Conservation (phyloP, 2,113 vertebrate genomes). For the Pelecanoides urinatrix region DNA sequence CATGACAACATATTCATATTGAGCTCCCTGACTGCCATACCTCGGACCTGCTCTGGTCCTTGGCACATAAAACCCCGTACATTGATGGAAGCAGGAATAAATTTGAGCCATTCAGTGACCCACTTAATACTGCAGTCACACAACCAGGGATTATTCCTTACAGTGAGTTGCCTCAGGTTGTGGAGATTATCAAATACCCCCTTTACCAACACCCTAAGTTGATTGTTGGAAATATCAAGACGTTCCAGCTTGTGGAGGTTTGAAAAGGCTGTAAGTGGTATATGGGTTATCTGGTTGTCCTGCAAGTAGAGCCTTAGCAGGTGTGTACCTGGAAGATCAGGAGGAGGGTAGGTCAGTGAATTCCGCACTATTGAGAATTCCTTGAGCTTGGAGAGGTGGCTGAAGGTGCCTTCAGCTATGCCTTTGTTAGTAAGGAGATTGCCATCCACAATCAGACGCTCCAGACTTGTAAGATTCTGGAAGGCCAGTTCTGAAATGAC, state of each 20-base stretch:
- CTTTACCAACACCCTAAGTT: constrained; percentile 85
- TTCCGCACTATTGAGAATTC: constrained; percentile 95
- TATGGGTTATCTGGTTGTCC: constrained; percentile 95
- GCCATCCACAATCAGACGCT: constrained; percentile 92
- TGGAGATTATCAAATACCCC: constrained; percentile 91
- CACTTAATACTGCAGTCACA: constrained; percentile 96
- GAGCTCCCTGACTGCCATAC: constrained; percentile 95
- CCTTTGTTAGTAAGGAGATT: constrained; percentile 94
- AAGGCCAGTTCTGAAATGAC: constrained; percentile 93
- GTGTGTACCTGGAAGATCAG: constrained; percentile 85
- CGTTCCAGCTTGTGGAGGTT: constrained; percentile 87
- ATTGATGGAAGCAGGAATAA: constrained; percentile 85
- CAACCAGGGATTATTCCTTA: constrained; percentile 92
- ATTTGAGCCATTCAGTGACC: constrained; percentile 96
- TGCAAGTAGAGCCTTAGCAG: constrained; percentile 90
- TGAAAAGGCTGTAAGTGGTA: constrained; percentile 88
- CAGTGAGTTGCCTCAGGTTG: constrained; percentile 88
- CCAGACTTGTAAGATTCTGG: constrained; percentile 90
- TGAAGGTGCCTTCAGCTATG: constrained; percentile 92
- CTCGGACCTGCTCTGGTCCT: constrained; percentile 90
- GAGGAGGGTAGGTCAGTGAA: constrained; percentile 89
- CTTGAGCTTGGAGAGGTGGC: constrained; percentile 86
- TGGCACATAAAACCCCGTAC: constrained; percentile 94
- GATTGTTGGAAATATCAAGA: constrained; percentile 94
- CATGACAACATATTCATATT: constrained; percentile 92